Evolutionary conservation across 2,888 invertebrate species (phyloP).

Genomic region (Branchipolynoe longqiensis): DNA sequence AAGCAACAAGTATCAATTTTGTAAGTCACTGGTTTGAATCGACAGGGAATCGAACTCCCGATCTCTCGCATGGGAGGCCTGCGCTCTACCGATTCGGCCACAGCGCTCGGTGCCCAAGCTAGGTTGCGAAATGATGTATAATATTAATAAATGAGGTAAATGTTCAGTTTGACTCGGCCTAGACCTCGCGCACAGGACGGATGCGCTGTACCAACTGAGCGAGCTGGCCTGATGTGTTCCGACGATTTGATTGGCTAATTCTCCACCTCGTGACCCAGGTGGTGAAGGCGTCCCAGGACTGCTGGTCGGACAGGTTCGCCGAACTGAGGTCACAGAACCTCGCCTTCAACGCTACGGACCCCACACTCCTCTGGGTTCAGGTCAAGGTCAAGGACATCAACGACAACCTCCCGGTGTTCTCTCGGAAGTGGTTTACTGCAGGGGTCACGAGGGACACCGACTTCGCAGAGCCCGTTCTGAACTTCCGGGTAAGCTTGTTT

Average conservation of each 20-base stretch:
- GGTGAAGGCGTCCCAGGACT: constrained; percentile 73
- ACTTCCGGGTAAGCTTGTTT: constrained; percentile 66
- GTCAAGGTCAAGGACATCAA: constrained; percentile 90
- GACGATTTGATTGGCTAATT: constrained; percentile 73
- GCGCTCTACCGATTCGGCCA: no score
- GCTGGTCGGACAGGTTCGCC: constrained; percentile 65
- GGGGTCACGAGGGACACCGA: constrained; percentile 96
- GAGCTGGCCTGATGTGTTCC: constrained; percentile 67
- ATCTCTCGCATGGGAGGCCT: no score
- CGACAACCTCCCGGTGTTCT: constrained; percentile 93
- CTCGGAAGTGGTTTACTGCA: constrained; percentile 89
- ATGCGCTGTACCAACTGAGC: constrained; percentile 60
- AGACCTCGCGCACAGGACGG: constrained; percentile 71
- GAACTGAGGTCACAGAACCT: constrained; percentile 9
- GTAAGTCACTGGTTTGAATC: no score
- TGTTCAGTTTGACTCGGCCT: neutral
- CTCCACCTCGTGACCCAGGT: constrained; percentile 58
- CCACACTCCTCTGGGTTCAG: constrained; percentile 71
- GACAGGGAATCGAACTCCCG: no score
- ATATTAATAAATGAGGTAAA: no score
- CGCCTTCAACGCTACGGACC: constrained; percentile 68
- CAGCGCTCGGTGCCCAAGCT: no score
- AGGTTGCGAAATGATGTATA: no score
- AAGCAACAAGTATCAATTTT: no score
- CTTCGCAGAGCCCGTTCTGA: constrained; percentile 87